Conservation (phyloP, 2,888 invertebrate species). For the Ophonus ardosiacus region DNA sequence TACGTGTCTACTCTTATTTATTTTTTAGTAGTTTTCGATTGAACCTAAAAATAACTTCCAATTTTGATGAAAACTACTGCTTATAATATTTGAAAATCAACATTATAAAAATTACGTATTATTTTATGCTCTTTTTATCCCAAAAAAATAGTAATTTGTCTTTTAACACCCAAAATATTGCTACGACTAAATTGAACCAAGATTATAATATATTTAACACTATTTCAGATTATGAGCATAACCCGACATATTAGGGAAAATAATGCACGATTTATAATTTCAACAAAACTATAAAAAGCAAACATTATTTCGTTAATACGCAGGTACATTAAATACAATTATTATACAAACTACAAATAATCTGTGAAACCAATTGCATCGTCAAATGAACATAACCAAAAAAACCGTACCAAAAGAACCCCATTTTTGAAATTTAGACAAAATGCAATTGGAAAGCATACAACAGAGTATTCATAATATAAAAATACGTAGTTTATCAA, state of each 20-base stretch:
- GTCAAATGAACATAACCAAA: constrained; percentile 31
- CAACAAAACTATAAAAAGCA: constrained; percentile 53
- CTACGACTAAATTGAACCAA: constrained; percentile 51
- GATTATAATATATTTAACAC: constrained; percentile 44
- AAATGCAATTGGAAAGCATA: constrained; percentile 48
- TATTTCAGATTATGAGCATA: constrained; percentile 36
- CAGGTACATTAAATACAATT: constrained; percentile 54
- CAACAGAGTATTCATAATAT: constrained; percentile 49
- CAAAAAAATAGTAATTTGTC: constrained; percentile 31
- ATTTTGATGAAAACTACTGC: constrained; percentile 36
- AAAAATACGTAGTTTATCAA: constrained; percentile 54
- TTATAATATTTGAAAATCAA: constrained; percentile 36
- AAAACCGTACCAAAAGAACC: constrained; percentile 26
- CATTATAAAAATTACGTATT: constrained; percentile 37
- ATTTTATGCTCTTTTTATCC: constrained; percentile 49
- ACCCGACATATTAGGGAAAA: constrained; percentile 41
- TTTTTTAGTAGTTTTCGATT: constrained; percentile 28
- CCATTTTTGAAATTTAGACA: constrained; percentile 32
- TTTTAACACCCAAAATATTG: constrained; percentile 59
- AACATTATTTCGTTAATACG: constrained; percentile 49
- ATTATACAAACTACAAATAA: constrained; percentile 55
- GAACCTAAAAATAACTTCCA: constrained; percentile 27
- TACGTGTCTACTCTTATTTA: constrained; percentile 20
- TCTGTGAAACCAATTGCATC: constrained; percentile 53
- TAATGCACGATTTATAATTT: constrained; percentile 36